Evolutionary conservation across 2,797 vertebrate species (phyloP).

Genomic region (Kryptopterus vitreolus): DNA sequence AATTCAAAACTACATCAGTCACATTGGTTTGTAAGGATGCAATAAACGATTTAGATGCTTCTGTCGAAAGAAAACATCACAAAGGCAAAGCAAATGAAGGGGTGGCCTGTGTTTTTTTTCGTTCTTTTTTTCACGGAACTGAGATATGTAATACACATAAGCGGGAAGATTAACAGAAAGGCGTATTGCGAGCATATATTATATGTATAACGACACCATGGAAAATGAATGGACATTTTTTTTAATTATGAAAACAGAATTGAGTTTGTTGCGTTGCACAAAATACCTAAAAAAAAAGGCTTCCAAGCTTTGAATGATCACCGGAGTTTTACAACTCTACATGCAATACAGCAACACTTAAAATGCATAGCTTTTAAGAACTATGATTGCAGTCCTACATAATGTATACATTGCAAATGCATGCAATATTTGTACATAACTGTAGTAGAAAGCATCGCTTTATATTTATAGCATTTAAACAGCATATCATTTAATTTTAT

Average conservation of each 20-base stretch:
- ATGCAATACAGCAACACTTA: no score
- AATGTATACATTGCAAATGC: no score
- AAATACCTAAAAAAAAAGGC: no score
- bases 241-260: neutral
- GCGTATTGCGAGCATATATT: conserved; percentile 3
- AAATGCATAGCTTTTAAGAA: no score
- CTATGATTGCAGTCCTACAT: no score
- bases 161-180: conserved; percentile 39
- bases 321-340: no score
- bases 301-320: neutral
- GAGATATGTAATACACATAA: conserved; percentile 27
- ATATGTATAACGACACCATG: neutral
- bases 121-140: conserved; percentile 53
- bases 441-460: no score
- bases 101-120: conserved; percentile 39
- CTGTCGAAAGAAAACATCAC: conserved; percentile 21
- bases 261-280: neutral
- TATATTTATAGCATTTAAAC: no score
- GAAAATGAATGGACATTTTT: neutral
- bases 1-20: conserved; percentile 54
- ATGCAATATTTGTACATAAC: no score
- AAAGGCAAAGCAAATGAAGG: conserved; percentile 24
- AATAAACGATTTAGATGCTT: conserved; percentile 41
- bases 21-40: conserved; percentile 43
- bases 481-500: no score